These are phyloP conservation scores for Atherinosoma microstoma DNA, from an alignment of 2,797 vertebrate species.

Conservation along the genomic window DNA sequence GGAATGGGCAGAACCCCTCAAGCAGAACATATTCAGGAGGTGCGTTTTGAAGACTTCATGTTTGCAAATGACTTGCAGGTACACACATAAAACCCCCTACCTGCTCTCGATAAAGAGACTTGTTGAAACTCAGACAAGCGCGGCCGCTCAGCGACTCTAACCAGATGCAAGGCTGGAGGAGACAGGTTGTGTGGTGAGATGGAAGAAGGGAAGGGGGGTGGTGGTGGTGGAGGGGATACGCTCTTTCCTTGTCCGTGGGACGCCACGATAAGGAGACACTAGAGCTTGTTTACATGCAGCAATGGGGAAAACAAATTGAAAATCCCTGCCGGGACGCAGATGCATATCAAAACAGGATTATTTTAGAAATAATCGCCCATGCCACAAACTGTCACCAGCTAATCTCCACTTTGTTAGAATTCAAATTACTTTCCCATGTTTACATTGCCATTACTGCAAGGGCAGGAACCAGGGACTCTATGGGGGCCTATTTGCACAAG, in stretches of 20 bases:
- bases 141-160: constrained; percentile 73
- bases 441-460: constrained; percentile 85
- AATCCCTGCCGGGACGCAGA: constrained; percentile 87
- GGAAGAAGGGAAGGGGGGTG: constrained; percentile 43
- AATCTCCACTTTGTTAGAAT: constrained; percentile 90
- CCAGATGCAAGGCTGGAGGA: constrained; percentile 73
- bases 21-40: constrained; percentile 87
- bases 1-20: constrained; percentile 86
- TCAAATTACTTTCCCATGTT: constrained; percentile 88
- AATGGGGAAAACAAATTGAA: constrained; percentile 89
- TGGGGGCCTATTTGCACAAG: constrained; percentile 82
- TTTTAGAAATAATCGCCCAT: constrained; percentile 88
- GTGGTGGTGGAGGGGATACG: constrained; percentile 56
- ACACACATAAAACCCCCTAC: constrained; percentile 82
- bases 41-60: constrained; percentile 85
- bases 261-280: constrained; percentile 87
- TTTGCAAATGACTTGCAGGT: constrained; percentile 88
- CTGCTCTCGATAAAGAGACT: constrained; percentile 84
- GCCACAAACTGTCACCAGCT: constrained; percentile 86
- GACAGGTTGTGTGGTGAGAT: constrained; percentile 73
- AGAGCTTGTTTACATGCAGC: constrained; percentile 89
- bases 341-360: constrained; percentile 91
- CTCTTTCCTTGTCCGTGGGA: constrained; percentile 80
- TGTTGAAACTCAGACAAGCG: constrained; percentile 86
- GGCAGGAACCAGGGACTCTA: constrained; percentile 77